Base-by-base conservation (phyloP, 2,113 vertebrate species). In the Larimichthys polyactis region DNA sequence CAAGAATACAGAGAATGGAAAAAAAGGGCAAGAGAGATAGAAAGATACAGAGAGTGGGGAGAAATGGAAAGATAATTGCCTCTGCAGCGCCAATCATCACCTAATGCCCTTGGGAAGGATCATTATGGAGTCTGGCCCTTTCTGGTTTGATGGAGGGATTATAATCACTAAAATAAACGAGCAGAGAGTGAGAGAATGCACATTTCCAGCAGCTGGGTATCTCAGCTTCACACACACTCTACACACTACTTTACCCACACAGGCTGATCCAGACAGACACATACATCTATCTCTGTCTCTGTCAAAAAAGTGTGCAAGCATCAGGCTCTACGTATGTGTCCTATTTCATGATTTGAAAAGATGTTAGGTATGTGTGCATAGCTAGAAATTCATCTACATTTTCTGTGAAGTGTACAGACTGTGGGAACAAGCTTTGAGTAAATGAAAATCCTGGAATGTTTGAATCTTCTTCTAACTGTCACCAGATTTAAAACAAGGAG, bases 161-260 rank as follows among this genome's bases (percentile, higher is more conserved):
- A 91, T 76, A 95, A 94, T 91, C 89, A 92, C 86, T 91, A 88
- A 92, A 92, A 90, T 78, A 94, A 94, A 94, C 74, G 24, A 85
- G 75, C 36, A 59, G 87, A 85, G 89, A 95, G 90, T 93, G 89
- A 94, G 88, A 94, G 88, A 95, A 94, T 92, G 89, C 81, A 89
- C 82, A 77, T 93, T 92, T 94, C 58, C 71, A 91, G 85, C 72
- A 84, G 79, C 82, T 78, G 69, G 65, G 62, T 54, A 82, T 80
- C 60, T 32, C 24, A 15, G 27, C 79, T 71, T 80, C 54, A 72
- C 69, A 57, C 67, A 68, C 19, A 71, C 57, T 8, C 36, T 8
- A 65, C 52, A 70, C 19, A 54, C 63, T 27, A 62, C 66, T 78
- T 40, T 52, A 67, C 54, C 74, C 66, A 69, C 44, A 72, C 63